Base-by-base conservation (phyloP, 2,888 invertebrate genomes). In the Dioctria rufipes region DNA sequence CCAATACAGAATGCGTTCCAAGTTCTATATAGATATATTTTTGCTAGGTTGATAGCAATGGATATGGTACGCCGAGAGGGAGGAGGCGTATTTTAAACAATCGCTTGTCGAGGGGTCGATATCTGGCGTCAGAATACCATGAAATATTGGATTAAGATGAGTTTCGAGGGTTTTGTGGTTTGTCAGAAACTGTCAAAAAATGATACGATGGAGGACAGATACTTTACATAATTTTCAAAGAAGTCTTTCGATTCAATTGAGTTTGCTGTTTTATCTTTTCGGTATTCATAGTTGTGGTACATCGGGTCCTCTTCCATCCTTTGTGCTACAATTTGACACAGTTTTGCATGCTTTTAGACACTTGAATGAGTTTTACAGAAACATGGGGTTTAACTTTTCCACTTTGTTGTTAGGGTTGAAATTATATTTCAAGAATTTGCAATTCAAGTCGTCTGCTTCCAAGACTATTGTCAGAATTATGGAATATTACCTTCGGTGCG, bases 111-210 rank as follows among this genome's bases (percentile, higher is more conserved):
- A 81, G 73, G 67, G 54, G 69, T 61, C 63, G 58, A 67, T 80
- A 66, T 66, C 40, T 67, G 65, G 46, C 43, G 60, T 67, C 69
- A 80, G 82, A 82, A 80, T 73, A 78, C 71, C 82, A 63, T 82
- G 81, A 81, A 82, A 82, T 81, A 82, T 82, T 82, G 82, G 81
- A 82, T 82, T 82, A 82, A 80, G 80, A 82, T 80, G 69, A 80
- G 63, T 51, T 78, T 51, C 58, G 78, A 81, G 80, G 82, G 78
- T 73, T 82, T 78, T 82, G 78, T 78, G 80, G 82, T 80, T 82
- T 82, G 82, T 82, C 82, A 82, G 73, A 78, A 81, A 78, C 82
- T 80, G 81, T 75, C 80, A 80, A 71, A 71, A 75, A 78, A 25
- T 61, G 78, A 81, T 65, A 60, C 71, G 81, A 80, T 80, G 69